Conservation (phyloP, 2,113 vertebrate species). For the Bubo blakistoni region DNA sequence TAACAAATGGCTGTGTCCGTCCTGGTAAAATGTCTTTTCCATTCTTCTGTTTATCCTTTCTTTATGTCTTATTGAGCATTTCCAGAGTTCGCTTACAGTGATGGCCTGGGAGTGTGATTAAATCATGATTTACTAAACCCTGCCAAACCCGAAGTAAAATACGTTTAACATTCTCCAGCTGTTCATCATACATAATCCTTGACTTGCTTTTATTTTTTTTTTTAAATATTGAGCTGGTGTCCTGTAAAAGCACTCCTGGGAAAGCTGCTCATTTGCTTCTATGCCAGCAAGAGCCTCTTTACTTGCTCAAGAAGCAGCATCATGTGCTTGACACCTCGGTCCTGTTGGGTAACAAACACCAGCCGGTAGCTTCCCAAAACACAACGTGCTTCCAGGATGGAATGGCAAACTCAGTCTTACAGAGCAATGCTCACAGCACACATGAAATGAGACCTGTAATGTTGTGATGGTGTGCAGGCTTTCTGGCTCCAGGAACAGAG, state of each 20-base stretch:
- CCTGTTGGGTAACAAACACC: neutral
- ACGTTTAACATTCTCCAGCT: slow-evolving; percentile 67
- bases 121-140: slow-evolving; percentile 59
- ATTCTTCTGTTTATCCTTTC: slow-evolving; percentile 49
- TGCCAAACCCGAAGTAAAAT: slow-evolving; percentile 71
- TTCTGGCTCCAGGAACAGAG: neutral
- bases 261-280: slow-evolving; percentile 2
- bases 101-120: slow-evolving; percentile 58
- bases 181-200: slow-evolving; percentile 59
- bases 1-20: slow-evolving; percentile 35
- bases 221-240: slow-evolving; percentile 43
- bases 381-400: neutral
- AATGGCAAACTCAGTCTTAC: neutral
- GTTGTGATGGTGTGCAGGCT: neutral
- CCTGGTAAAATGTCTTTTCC: slow-evolving; percentile 57
- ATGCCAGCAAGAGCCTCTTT: neutral
- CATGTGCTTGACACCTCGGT: slow-evolving; percentile 9
- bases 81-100: slow-evolving; percentile 56
- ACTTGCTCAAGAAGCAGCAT: neutral
- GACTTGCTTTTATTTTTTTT: slow-evolving; percentile 29
- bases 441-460: neutral
- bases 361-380: neutral
- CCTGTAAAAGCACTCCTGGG: slow-evolving; percentile 31
- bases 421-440: neutral
- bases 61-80: slow-evolving; percentile 41